A percentile compares a stretch with the other conserved stretches of the same genome.
Evolutionary conservation across 2,888 invertebrate genomes (phyloP).

Genomic region (Meganola albula): DNA sequence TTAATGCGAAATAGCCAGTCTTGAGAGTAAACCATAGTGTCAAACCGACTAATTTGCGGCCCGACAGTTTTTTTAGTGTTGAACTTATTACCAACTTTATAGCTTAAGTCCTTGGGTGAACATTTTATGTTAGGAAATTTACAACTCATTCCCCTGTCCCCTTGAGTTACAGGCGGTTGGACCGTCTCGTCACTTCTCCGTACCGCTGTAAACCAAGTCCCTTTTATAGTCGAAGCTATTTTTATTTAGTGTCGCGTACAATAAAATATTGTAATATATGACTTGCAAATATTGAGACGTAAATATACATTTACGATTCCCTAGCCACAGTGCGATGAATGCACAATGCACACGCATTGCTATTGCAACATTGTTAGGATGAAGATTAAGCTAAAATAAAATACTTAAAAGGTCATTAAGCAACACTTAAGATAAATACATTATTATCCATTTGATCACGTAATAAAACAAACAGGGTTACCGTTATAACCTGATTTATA

Average conservation of each 20-base stretch:
- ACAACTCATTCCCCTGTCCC: slow-evolving; percentile 41
- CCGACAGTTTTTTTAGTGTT: slow-evolving; percentile 32
- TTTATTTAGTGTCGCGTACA: slow-evolving; percentile 32
- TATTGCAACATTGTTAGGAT: slow-evolving; percentile 18
- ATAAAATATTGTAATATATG: slow-evolving; percentile 42
- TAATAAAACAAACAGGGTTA: slow-evolving; percentile 54
- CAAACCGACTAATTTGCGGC: slow-evolving; percentile 42
- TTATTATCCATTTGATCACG: slow-evolving; percentile 50
- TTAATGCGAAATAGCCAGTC: slow-evolving; percentile 35
- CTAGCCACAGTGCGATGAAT: not conserved
- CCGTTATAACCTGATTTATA: slow-evolving; percentile 51
- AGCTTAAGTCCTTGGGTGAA: slow-evolving; percentile 24
- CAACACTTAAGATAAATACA: slow-evolving; percentile 53
- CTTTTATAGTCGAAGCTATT: slow-evolving; percentile 38
- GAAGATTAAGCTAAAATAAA: slow-evolving; percentile 47
- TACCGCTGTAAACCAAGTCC: slow-evolving; percentile 38
- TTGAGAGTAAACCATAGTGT: slow-evolving; percentile 30
- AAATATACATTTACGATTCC: not conserved
- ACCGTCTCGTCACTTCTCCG: slow-evolving; percentile 35
- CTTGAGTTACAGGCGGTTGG: slow-evolving; percentile 43
- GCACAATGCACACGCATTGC: not conserved
- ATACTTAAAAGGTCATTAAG: slow-evolving; percentile 51
- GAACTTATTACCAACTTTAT: slow-evolving; percentile 34
- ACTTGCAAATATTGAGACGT: slow-evolving; percentile 19
- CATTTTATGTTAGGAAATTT: slow-evolving; percentile 41